Conservation (phyloP, 2,888 invertebrate species). For the Spisula solida region DNA sequence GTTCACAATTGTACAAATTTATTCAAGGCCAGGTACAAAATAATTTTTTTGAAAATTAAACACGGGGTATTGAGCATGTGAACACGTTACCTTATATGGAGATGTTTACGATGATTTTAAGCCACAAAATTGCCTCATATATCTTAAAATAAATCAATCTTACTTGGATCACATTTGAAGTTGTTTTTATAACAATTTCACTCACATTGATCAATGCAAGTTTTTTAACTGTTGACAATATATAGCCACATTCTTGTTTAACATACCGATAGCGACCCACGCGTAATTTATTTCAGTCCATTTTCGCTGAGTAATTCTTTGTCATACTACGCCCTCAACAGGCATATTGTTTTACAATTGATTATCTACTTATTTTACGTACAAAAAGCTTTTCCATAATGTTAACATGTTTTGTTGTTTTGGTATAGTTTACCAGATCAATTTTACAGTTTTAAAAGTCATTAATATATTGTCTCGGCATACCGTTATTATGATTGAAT, state of each 20-base stretch:
- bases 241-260: conserved; percentile 1
- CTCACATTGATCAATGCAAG: background rate
- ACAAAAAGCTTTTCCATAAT: background rate
- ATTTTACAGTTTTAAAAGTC: background rate
- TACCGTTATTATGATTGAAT: background rate
- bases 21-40: background rate
- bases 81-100: background rate
- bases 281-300: background rate
- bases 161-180: background rate
- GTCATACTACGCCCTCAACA: conserved; percentile 4
- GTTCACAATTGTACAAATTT: too few species aligned
- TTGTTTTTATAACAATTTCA: background rate
- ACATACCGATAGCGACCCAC: background rate
- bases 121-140: background rate
- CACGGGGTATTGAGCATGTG: background rate
- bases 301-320: conserved; percentile 5
- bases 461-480: background rate
- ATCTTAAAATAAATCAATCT: background rate
- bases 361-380: too few species aligned
- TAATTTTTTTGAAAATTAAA: background rate
- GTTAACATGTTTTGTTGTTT: background rate
- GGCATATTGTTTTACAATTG: background rate
- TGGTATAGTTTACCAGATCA: background rate
- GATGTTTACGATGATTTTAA: conserved; percentile 3
- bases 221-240: background rate